These are phyloP conservation scores for Pocillopora verrucosa DNA, from an alignment of 64 coral and sea anemone genomes.

Conservation along the genomic window DNA sequence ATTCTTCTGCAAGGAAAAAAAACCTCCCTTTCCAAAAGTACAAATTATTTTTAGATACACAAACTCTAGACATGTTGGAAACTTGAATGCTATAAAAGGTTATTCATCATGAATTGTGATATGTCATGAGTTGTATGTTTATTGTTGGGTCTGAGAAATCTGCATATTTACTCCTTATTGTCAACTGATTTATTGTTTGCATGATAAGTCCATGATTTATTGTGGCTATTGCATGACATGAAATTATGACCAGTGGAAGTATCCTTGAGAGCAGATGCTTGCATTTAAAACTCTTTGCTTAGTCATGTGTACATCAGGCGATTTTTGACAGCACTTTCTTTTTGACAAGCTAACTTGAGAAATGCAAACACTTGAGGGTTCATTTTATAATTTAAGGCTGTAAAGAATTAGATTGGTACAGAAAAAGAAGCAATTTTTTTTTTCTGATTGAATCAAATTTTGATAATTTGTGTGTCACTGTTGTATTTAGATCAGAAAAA, in stretches of 20 bases:
- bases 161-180: neutral
- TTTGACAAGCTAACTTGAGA: too few species aligned
- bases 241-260: conserved; percentile 20
- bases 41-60: too few species aligned
- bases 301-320: neutral
- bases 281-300: neutral
- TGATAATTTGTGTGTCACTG: too few species aligned
- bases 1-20: neutral
- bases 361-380: neutral
- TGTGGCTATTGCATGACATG: neutral
- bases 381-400: neutral
- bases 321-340: neutral
- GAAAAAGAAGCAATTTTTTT: too few species aligned
- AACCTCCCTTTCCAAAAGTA: neutral
- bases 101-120: neutral
- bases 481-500: too few species aligned
- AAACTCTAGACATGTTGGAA: too few species aligned
- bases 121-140: neutral
- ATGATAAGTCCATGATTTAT: neutral
- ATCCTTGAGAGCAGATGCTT: conserved; percentile 5
- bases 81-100: neutral
- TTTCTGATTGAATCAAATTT: too few species aligned
- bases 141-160: neutral
- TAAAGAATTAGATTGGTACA: too few species aligned
- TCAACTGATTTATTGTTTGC: neutral